phyloP scores from a whole-genome alignment of 2,797 vertebrate species.

The Moxostoma hubbsi region DNA sequence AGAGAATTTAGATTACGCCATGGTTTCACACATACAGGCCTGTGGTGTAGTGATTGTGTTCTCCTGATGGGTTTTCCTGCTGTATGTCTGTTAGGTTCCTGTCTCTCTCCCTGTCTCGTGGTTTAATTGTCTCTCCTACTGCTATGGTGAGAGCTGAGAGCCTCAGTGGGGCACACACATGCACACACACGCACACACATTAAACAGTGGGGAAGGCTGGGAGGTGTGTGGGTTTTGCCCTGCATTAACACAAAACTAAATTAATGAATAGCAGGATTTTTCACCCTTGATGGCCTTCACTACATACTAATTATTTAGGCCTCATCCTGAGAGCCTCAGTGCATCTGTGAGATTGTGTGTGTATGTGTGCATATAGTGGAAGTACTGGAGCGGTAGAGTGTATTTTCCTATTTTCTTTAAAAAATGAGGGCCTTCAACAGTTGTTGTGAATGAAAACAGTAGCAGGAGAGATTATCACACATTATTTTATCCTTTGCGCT shows the following conservation, averaged over 20 bases:
- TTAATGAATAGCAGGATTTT: slow-evolving; percentile 61
- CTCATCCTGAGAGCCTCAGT: slow-evolving; percentile 50
- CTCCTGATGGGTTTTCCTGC: slow-evolving; percentile 19
- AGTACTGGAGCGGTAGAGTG: slow-evolving; percentile 54
- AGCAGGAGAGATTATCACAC: slow-evolving; percentile 42
- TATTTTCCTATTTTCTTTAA: slow-evolving; percentile 53
- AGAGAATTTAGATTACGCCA: neutral
- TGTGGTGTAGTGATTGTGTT: slow-evolving; percentile 32
- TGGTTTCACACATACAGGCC: slow-evolving; percentile 26
- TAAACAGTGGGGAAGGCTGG: slow-evolving; percentile 27
- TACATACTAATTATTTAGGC: slow-evolving; percentile 62
- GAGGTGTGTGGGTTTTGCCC: slow-evolving; percentile 37
- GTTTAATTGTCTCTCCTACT: slow-evolving; percentile 40
- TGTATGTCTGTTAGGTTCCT: slow-evolving; percentile 32
- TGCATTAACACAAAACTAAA: slow-evolving; percentile 58
- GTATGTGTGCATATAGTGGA: neutral
- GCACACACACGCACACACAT: slow-evolving; percentile 6
- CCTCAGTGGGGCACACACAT: neutral
- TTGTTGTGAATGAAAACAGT: slow-evolving; percentile 54
- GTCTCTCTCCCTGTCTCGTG: neutral
- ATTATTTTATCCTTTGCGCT: neutral
- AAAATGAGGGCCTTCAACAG: slow-evolving; percentile 45
- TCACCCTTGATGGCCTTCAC: slow-evolving; percentile 52
- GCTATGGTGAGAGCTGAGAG: slow-evolving; percentile 20
- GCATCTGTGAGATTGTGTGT: neutral